Evolutionary conservation across 2,888 invertebrate species (phyloP), one percentile per base, ranked within the genome.

Genomic region (Eledone cirrhosa): DNA sequence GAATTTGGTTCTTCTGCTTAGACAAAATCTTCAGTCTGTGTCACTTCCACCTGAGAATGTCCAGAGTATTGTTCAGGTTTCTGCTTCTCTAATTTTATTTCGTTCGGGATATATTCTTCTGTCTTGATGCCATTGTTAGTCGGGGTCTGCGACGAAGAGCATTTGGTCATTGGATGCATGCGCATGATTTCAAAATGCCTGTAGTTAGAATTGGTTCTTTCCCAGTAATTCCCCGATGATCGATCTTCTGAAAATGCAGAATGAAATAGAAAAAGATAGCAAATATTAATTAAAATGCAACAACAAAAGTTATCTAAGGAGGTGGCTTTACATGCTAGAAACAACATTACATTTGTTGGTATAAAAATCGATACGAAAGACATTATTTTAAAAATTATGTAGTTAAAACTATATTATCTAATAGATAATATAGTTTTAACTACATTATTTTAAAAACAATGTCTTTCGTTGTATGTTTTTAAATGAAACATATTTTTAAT

Each of bases 161-260:
- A 78, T 48, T 81, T 84, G 75, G 85, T 85, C 33, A 86, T 77
- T 33, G 83, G 85, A 13, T 85, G 82, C 82, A 88, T 84, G 78
- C 87, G 83, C 80, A 87, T 87, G 48, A 87, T 80, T 80, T 87
- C 87, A 78, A 87, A 80, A 77, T 87, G 86, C 67, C 87, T 82
- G 79, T 87, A 87, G 11, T 84, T 84, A 24, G 87, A 86, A 76
- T 86, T 87, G 33, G 29, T 65, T 78, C 86, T 77, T 79, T 87
- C 86, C 85, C 84, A 85, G 77, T 81, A 80, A 59, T 85, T 86
- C 22, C 72, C 72, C 13, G 87, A 84, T 2, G 86, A 84, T 72
- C 87, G 79, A 48, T 87, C 87, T 31, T 88, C 88, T 88, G 41
- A 41, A 41, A 41, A 2, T 3, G 11, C 5, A 41, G 41, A 41